phyloP scores from a whole-genome alignment of 2,113 vertebrate species.

The Rostratula benghalensis region DNA sequence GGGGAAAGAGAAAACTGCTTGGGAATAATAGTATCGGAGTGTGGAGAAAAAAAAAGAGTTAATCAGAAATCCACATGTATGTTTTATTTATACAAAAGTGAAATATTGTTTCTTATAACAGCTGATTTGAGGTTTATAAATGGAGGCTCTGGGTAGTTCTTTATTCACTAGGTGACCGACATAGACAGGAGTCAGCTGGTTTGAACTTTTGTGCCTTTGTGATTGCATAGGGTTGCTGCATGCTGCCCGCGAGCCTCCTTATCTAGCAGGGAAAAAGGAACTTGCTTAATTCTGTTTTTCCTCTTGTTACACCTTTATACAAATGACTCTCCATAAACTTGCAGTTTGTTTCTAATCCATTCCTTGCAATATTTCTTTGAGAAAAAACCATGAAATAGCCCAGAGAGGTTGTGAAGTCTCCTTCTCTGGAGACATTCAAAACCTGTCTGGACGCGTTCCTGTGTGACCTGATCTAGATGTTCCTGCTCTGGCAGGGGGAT shows the following conservation, averaged over 20 bases:
- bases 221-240: not conserved
- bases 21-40: not conserved
- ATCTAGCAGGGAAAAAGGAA: constrained; percentile 14
- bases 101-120: not conserved
- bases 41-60: not conserved
- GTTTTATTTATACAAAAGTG: not conserved
- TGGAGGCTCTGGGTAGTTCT: not conserved
- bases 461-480: too few species aligned
- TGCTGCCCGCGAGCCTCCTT: not conserved
- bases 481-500: too few species aligned
- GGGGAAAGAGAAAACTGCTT: not conserved
- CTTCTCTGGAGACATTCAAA: too few species aligned
- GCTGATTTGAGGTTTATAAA: not conserved
- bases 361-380: not conserved
- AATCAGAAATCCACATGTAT: not conserved
- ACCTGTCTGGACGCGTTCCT: too few species aligned
- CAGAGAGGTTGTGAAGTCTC: too few species aligned
- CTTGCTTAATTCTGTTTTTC: not conserved
- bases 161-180: not conserved
- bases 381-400: not conserved
- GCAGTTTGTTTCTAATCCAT: constrained; percentile 32
- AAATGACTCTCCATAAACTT: not conserved
- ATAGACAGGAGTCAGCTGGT: not conserved
- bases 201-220: constrained; percentile 4
- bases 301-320: not conserved